These are phyloP conservation scores for Drosophila multiciliata DNA, from an alignment of 2,888 invertebrate genomes.

Conservation along the genomic window DNA sequence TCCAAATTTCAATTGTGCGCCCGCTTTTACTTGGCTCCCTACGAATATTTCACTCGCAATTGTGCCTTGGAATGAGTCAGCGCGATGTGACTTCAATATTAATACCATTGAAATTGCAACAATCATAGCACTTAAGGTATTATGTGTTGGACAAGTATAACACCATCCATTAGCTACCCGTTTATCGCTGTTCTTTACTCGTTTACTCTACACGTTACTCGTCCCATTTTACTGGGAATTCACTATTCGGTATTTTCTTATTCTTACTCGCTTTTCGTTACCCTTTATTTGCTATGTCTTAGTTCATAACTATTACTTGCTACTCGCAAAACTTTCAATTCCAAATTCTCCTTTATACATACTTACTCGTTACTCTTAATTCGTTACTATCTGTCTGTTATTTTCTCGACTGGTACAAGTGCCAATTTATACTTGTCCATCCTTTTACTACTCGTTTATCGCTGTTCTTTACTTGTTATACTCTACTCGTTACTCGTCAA, in stretches of 20 bases:
- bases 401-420: not conserved
- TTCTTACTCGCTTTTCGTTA: not conserved
- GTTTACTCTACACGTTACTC: slow-evolving; percentile 12
- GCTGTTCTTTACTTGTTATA: not conserved
- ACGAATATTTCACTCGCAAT: slow-evolving; percentile 16
- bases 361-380: not conserved
- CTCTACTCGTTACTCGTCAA: slow-evolving; percentile 11
- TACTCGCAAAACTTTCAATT: not conserved
- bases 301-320: not conserved
- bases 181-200: not conserved
- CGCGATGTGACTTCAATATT: slow-evolving; percentile 17
- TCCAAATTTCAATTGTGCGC: slow-evolving; percentile 33
- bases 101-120: slow-evolving; percentile 23
- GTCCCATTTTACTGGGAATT: not conserved
- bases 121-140: not conserved
- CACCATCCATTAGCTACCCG: not conserved
- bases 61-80: slow-evolving; percentile 42
- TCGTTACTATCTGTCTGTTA: not conserved
- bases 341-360: not conserved
- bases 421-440: not conserved
- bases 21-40: slow-evolving; percentile 11
- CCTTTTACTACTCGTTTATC: not conserved
- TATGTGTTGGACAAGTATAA: not conserved
- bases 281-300: not conserved
- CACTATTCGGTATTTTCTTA: not conserved